Conservation (phyloP, 2,888 invertebrate species). For the Halocaridina rubra region DNA sequence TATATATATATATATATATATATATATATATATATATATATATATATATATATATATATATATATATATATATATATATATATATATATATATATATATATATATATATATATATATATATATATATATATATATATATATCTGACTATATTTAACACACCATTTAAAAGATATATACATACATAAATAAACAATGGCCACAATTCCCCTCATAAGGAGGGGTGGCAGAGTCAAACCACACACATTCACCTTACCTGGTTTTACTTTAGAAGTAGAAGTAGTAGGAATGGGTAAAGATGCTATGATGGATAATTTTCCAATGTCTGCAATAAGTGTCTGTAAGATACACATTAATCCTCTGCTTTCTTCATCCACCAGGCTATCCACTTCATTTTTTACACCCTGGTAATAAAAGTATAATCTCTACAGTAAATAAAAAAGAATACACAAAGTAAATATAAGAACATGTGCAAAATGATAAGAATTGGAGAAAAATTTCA, state of each 20-base stretch:
- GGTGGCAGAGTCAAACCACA: neutral
- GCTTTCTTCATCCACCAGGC: slow-evolving; percentile 33
- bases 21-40: neutral
- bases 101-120: neutral
- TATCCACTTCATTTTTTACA: slow-evolving; percentile 42
- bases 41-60: neutral
- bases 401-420: neutral
- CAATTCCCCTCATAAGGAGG: slow-evolving; percentile 17
- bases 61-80: neutral
- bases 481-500: too few species aligned
- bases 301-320: slow-evolving; percentile 10
- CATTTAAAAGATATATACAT: neutral
- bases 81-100: neutral
- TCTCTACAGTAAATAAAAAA: neutral
- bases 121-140: neutral
- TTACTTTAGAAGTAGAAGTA: neutral
- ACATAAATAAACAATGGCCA: slow-evolving; percentile 10
- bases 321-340: neutral
- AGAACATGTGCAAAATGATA: too few species aligned
- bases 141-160: neutral
- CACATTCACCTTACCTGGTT: slow-evolving; percentile 21
- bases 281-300: neutral
- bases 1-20: neutral
- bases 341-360: neutral
- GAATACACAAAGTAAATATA: neutral